Evolutionary conservation across 1,140 invertebrate species (phyloP).

Genomic region (Drosophila lacteicornis): DNA sequence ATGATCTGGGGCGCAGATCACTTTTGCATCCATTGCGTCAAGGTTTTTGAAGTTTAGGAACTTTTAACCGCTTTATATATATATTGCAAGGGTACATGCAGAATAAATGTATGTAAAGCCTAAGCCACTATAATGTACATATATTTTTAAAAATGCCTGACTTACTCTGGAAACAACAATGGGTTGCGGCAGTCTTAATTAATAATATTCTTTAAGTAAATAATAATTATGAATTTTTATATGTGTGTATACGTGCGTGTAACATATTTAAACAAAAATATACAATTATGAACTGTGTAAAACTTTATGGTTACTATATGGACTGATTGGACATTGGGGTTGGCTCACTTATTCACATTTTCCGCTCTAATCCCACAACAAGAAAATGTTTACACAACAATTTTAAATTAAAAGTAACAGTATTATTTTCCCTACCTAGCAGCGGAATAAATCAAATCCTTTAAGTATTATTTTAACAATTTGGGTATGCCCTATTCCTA

Average conservation of each 20-base stretch:
- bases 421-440: too few relatives aligned
- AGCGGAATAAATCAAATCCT: too few relatives aligned
- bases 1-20: too few relatives aligned
- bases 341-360: too few relatives aligned
- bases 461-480: too few relatives aligned
- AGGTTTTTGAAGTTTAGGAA: neutral
- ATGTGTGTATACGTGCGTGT: conserved; percentile 70
- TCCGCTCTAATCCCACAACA: too few relatives aligned
- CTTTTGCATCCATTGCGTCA: too few relatives aligned
- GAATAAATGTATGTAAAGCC: neutral
- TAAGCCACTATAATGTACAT: conserved; percentile 3
- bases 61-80: conserved; percentile 3
- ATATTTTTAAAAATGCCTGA: conserved; percentile 9
- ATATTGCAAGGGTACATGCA: conserved; percentile 16
- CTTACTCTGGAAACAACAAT: conserved; percentile 4
- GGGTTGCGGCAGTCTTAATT: conserved; percentile 6
- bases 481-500: too few relatives aligned
- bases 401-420: too few relatives aligned
- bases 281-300: conserved; percentile 60
- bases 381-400: too few relatives aligned
- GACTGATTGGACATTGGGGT: too few relatives aligned
- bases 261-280: conserved; percentile 73
- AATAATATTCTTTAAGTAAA: conserved; percentile 36
- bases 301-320: neutral
- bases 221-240: conserved; percentile 58